Evolutionary conservation across 2,888 invertebrate genomes (phyloP).

Genomic region (Drosophila pegasa): DNA sequence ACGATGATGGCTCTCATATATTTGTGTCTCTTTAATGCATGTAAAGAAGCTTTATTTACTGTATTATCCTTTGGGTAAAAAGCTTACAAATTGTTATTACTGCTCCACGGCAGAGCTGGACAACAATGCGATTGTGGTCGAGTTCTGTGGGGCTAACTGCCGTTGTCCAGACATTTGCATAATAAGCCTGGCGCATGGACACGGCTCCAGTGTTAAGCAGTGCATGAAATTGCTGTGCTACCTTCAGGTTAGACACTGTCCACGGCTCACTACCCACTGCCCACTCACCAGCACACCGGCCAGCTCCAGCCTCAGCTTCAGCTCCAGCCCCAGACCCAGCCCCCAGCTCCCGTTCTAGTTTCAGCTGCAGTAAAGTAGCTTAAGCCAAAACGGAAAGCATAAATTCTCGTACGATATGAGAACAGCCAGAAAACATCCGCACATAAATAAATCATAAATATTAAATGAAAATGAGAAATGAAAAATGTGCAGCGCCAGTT

Average conservation of each 20-base stretch:
- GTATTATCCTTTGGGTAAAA: constrained; percentile 29
- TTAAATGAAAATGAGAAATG: constrained; percentile 78
- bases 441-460: constrained; percentile 81
- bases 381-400: constrained; percentile 77
- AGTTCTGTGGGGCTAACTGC: constrained; percentile 34
- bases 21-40: constrained; percentile 18
- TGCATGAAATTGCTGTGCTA: constrained; percentile 75
- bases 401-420: constrained; percentile 76
- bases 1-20: neutral
- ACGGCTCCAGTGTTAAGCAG: constrained; percentile 65
- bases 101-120: constrained; percentile 12
- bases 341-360: neutral
- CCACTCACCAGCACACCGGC: neutral
- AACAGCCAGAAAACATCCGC: constrained; percentile 79
- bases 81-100: constrained; percentile 61
- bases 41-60: constrained; percentile 32
- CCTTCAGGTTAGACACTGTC: constrained; percentile 56
- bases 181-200: constrained; percentile 69
- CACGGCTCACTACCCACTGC: constrained; percentile 4
- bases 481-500: constrained; percentile 67
- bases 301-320: neutral
- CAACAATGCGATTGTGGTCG: constrained; percentile 65
- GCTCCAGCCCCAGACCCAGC: neutral
- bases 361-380: constrained; percentile 29
- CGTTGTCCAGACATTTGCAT: constrained; percentile 69